Conservation (phyloP, 2,113 vertebrate genomes). For the Alces alces region DNA sequence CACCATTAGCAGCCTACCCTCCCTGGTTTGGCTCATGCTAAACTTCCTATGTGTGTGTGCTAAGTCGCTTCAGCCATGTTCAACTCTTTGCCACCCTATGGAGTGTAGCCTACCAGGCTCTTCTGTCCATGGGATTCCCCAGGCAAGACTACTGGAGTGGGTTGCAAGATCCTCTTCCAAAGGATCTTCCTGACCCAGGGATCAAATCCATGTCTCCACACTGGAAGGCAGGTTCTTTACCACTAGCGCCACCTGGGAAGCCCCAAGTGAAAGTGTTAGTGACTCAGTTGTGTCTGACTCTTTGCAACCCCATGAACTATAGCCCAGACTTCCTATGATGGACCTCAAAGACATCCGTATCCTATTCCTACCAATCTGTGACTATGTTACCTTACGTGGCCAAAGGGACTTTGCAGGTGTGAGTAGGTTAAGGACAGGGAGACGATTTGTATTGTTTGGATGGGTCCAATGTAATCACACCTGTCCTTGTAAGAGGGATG, state of each 20-base stretch:
- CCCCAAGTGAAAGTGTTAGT: not conserved
- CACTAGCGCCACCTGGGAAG: not conserved
- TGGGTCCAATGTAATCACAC: not conserved
- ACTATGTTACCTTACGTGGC: not conserved
- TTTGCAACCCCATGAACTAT: not conserved
- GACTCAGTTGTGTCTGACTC: not conserved
- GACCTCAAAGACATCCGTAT: not conserved
- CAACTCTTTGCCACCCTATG: not conserved
- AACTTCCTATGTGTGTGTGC: accelerated
- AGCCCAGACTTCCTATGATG: not conserved
- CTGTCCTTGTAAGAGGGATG: not conserved
- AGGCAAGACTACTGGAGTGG: not conserved
- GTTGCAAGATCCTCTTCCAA: not conserved
- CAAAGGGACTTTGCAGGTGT: not conserved
- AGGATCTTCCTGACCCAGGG: not conserved
- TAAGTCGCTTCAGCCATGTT: not conserved
- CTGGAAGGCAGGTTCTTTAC: not conserved
- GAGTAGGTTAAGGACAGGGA: not conserved
- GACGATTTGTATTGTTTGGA: not conserved
- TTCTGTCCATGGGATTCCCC: not conserved
- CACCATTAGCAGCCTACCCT: not conserved
- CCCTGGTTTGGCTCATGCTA: not conserved
- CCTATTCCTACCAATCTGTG: not conserved
- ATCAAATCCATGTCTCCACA: not conserved
- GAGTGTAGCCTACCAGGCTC: not conserved